These are phyloP conservation scores for Cheirogaleus medius DNA, from an alignment of 2,113 vertebrate species.

Conservation along the genomic window DNA sequence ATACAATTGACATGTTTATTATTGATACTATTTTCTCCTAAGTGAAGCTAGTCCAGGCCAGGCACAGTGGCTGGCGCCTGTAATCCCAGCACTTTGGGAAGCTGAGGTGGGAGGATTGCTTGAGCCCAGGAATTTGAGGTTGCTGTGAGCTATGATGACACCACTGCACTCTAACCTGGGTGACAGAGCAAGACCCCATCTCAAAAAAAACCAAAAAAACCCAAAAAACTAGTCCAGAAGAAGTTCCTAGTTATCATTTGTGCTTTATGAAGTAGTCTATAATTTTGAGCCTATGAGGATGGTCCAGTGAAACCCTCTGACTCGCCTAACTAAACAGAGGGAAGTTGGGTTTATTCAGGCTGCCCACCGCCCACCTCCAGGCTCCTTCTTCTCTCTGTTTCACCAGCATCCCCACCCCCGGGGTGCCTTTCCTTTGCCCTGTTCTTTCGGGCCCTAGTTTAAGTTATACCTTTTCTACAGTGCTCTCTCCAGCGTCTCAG, in stretches of 20 bases:
- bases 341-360: neutral
- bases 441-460: neutral
- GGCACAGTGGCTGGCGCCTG: no score
- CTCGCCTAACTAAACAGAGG: neutral
- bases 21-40: neutral
- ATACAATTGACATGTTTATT: neutral
- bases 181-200: neutral
- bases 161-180: no score
- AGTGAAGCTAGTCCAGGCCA: no score
- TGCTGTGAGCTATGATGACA: no score
- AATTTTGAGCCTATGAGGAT: neutral
- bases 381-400: neutral
- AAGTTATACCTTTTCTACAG: neutral
- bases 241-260: neutral
- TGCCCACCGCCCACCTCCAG: fast-evolving
- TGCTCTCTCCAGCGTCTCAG: neutral
- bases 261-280: neutral
- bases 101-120: no score
- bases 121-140: no score
- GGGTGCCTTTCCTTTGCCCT: neutral
- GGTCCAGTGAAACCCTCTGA: neutral
- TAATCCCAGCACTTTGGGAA: no score
- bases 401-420: neutral
- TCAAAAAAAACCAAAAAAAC: no score
- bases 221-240: neutral